These are phyloP conservation scores for Caerostris darwini DNA, from an alignment of 1,140 invertebrate genomes.

Conservation along the genomic window DNA sequence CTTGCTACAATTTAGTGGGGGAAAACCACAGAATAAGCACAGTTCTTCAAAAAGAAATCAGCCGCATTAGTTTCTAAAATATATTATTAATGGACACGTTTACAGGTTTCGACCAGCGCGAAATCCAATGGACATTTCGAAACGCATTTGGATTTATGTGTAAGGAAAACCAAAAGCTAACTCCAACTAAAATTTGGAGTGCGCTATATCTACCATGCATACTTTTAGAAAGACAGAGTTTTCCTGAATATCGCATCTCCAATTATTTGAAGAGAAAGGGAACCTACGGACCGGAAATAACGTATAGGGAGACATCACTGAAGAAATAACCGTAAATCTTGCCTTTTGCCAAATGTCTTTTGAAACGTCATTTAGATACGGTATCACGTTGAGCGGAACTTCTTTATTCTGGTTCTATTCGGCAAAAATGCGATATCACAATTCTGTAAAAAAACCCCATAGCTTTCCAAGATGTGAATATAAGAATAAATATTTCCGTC, in stretches of 20 bases:
- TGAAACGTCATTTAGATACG: slow-evolving; percentile 47
- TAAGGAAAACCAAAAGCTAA: background rate
- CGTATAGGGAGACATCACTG: slow-evolving; percentile 26
- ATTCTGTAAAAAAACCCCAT: background rate
- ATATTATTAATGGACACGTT: background rate
- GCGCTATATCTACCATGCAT: background rate
- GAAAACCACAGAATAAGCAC: too few species aligned
- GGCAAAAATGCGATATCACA: background rate
- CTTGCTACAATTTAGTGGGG: too few species aligned
- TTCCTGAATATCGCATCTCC: slow-evolving; percentile 12
- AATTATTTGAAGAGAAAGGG: slow-evolving; percentile 21
- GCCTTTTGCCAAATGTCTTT: slow-evolving; percentile 34
- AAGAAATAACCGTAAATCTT: slow-evolving; percentile 49
- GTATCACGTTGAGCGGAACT: slow-evolving; percentile 32
- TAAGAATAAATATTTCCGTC: background rate
- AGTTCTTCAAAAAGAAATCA: too few species aligned
- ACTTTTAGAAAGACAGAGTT: background rate
- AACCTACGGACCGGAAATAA: slow-evolving; percentile 44
- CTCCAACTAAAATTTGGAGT: background rate
- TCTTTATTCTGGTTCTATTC: slow-evolving; percentile 24
- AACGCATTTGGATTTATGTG: background rate
- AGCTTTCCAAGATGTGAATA: background rate
- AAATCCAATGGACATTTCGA: background rate
- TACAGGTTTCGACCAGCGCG: background rate
- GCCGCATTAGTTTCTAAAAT: too few species aligned